Base-by-base conservation (phyloP, 2,888 invertebrate genomes). In the Thyatira batis region DNA sequence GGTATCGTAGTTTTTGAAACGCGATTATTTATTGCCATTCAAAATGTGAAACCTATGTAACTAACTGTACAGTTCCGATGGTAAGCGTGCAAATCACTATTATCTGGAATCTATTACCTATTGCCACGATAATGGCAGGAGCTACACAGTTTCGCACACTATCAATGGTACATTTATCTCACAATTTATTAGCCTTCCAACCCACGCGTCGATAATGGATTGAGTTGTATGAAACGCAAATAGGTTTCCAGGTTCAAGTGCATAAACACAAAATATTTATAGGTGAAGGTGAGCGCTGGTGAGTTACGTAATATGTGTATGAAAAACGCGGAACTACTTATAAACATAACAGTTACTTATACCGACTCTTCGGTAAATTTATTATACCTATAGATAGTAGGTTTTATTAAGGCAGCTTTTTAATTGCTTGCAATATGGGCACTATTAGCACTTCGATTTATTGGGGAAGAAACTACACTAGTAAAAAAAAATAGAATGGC, bases 231-330 rank as follows among this genome's bases (percentile, higher is more conserved):
- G 53, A 55, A 68, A 67, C 67, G 64, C 68, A 73, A 76, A 74
- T 68, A 69, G 54, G 65, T 63, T 52, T 62, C 67, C 61, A 70
- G 66, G 76, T 80, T 81, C 82, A 80, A 80, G 79, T 74, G 72
- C 75, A 70, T 63, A 60, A 65, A 68, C 69, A 69, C 61, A 55
- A 55, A 53, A 65, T 68, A 70, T 69, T 69, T 69, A 71, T 70
- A 60, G 67, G 58, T 62, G 63, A 68, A 73, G 70, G 70, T 71
- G 53, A 62, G 21, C 33, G 17, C 17, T 25, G 17, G 11, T 23
- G 28, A 21, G 27, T 25, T 44, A 39, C 44, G 43, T n/a, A 23
- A 25, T 11, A 17, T 39, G 39, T 39, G 13, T 17, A 17, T 17
- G 39, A 39, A 39, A 17, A 39, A 13, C 33, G 2, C 13, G 33